Evolutionary conservation across 2,797 vertebrate species (phyloP), one percentile per base, ranked within the genome.

Genomic region (Pantherophis vulpinus): DNA sequence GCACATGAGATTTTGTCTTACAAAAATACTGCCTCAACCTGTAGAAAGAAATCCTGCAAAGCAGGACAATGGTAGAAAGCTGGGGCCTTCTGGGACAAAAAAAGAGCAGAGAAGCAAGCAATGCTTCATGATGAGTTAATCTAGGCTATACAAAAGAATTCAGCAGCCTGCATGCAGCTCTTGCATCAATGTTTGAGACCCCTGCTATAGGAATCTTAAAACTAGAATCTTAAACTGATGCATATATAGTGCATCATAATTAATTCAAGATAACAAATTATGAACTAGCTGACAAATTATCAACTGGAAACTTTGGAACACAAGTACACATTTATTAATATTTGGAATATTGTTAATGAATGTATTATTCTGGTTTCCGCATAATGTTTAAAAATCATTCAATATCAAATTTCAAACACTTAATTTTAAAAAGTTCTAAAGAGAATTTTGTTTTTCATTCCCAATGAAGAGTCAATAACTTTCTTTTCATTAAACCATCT

Each of bases 271-370:
- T n/a, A 7, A 87, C 55, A 37, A 70, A 32, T 87, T 87, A 51
- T 55, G 29, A 51, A 58, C n/a, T 25, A 12, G 23, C 59, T 94
- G 94, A 60, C 3, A 86, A 92, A 70, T 66, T 90, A 70, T 93
- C 8, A 90, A 42, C 11, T 66, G 27, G 12, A 37, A 96, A 86
- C 74, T 92, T 87, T 3, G 93, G 91, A 5, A 9, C 18, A 94
- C 51, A 12, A 79, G 12, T 86, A 91, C 29, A 93, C 83, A 93
- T 58, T 96, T 95, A 95, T 96, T 95, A 94, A 16, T 92, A 96
- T 95, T 96, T 96, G 95, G 91, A 95, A 94, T 94, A 95, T 6
- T 61, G 55, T 60, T 58, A 94, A 94, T 90, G 79, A 1, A 0
- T 91, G 92, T 29, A 88, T 83, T 87, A 90, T 37, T 88, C 61